Evolutionary conservation across 2,888 invertebrate species (phyloP), one percentile per base, ranked within the genome.

Genomic region (Tenthredo amoena): DNA sequence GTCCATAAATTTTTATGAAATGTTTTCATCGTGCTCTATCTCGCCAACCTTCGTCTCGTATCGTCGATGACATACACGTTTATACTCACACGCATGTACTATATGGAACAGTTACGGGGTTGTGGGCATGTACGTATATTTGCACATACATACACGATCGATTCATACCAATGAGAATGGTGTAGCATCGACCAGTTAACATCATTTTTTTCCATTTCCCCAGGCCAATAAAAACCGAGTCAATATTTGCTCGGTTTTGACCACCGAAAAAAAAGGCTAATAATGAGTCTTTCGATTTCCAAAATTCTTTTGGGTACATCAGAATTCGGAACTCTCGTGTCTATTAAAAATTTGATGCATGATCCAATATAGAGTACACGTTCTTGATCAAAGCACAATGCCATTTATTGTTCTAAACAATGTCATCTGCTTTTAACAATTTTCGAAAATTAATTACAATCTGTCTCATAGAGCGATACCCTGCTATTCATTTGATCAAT

Each of bases 1-100:
- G 71, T 71, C 71, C n/a, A 71, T 37, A 71, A 71, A 71, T 71
- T 71, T 71, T 71, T 71, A 71, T 71, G 71, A 37, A 12, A 37
- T 34, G n/a, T 71, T 37, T 71, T n/a, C 37, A 71, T 37, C 34
- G 34, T 37, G 18, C n/a, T 37, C 18, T 71, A 31, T 71, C 37
- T 34, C 34, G 37, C n/a, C 15, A 34, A 34, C 15, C 71, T 40
- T 71, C 18, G n/a, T n/a, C n/a, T 62, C 62, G 26, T 62, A 31
- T 62, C 26, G 62, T 12, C 26, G 62, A 62, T 62, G 62, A 62
- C 12, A 10, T 12, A 6, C 31, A 68, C 34, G 12, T 26, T 26
- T 18, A 68, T 26, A 34, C 68, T 21, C 68, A 40, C 9, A 62
- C 4, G 12, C 26, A 4, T 12, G 12, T 62, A 26, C 21, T 62